Conservation (phyloP, 1,140 invertebrate genomes). For the Drosophila yakuba region DNA sequence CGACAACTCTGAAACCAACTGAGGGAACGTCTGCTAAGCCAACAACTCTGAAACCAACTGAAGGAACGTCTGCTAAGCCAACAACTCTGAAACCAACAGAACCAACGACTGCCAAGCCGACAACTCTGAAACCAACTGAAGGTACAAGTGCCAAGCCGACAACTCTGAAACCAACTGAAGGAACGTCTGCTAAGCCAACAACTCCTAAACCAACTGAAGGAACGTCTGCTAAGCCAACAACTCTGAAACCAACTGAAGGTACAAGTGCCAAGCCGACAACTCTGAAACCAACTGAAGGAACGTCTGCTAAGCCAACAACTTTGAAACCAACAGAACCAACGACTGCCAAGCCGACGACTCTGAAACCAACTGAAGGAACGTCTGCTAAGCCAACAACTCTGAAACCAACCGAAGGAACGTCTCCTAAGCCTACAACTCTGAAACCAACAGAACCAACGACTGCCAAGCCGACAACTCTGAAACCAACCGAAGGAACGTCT, state of each 20-base stretch:
- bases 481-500: neutral
- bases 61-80: neutral
- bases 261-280: neutral
- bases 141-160: neutral
- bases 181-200: neutral
- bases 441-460: neutral
- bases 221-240: neutral
- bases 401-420: neutral
- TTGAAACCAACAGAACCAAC: neutral
- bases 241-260: neutral
- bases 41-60: neutral
- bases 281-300: neutral
- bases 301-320: neutral
- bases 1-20: neutral
- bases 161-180: neutral
- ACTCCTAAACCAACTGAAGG: neutral
- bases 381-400: neutral
- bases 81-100: neutral
- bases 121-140: neutral
- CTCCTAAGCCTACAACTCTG: neutral
- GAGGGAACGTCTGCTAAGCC: neutral
- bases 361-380: neutral
- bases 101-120: neutral
- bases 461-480: neutral
- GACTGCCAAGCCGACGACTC: neutral